Percentiles rank a stretch among this genome's conserved stretches.
Evolutionary conservation across 2,113 vertebrate genomes (phyloP).

Genomic region (Microtus richardsoni): DNA sequence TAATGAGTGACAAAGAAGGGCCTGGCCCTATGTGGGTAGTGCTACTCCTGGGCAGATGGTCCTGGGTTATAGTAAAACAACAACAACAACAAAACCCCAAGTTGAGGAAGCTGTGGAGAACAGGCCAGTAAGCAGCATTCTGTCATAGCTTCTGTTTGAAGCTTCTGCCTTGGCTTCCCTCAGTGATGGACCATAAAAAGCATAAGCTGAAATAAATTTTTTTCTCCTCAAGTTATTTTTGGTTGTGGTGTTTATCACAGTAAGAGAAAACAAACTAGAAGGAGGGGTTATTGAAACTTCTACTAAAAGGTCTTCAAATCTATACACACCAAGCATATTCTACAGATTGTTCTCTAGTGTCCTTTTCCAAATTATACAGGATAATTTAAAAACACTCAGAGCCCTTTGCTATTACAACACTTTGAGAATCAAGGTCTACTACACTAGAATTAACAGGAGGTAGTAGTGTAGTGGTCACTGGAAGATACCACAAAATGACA

Average conservation of each 20-base stretch:
- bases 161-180: background rate
- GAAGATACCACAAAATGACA: background rate
- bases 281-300: background rate
- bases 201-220: background rate
- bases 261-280: background rate
- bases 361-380: conserved; percentile 21
- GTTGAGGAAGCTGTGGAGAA: background rate
- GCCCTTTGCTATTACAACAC: conserved; percentile 6
- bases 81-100: background rate
- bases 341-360: background rate
- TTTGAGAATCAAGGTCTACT: background rate
- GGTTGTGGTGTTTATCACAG: background rate
- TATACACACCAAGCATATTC: background rate
- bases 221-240: background rate
- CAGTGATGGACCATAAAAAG: background rate
- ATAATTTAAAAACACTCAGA: conserved; percentile 45
- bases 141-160: background rate
- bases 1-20: background rate
- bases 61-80: background rate
- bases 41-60: background rate
- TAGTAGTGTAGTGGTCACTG: conserved; percentile 34
- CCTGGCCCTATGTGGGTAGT: background rate
- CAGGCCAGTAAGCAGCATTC: background rate
- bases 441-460: background rate
- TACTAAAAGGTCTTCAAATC: conserved; percentile 39